phyloP scores from a whole-genome alignment of 2,113 vertebrate species.

The Mungos mungo region DNA sequence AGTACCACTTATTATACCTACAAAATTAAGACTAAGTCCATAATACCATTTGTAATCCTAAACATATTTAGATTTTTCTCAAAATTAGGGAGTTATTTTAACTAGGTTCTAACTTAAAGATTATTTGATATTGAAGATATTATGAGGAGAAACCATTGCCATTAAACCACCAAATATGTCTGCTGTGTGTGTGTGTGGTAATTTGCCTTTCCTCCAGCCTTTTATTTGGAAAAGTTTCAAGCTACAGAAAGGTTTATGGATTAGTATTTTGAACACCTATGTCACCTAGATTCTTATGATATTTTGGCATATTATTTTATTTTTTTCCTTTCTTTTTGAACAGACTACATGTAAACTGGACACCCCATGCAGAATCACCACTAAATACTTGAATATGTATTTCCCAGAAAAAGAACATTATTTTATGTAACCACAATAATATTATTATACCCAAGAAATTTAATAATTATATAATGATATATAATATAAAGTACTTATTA shows the following conservation, averaged over 20 bases:
- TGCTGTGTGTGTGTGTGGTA: not conserved
- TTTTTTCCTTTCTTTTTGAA: not conserved
- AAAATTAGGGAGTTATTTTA: slow-evolving; percentile 1
- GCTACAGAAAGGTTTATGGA: not conserved
- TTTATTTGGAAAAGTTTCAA: slow-evolving; percentile 21
- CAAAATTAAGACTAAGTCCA: not conserved
- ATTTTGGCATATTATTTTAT: not conserved
- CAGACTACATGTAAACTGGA: not conserved
- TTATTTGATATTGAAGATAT: not conserved
- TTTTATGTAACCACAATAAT: not conserved
- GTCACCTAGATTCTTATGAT: not conserved
- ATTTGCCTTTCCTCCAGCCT: not conserved
- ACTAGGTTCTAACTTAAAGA: not conserved
- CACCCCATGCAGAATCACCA: not conserved
- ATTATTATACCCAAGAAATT: not conserved
- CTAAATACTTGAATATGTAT: not conserved
- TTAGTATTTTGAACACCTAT: not conserved
- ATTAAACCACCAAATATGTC: not conserved
- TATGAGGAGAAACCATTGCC: not conserved
- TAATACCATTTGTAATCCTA: not conserved
- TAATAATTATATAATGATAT: not conserved
- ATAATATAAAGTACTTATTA: not conserved
- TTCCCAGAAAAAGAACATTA: not conserved
- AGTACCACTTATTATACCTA: not conserved
- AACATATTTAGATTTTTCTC: not conserved